These are phyloP conservation scores for Sclerodermus sp. DNA, from an alignment of 2,888 invertebrate genomes.

Conservation along the genomic window DNA sequence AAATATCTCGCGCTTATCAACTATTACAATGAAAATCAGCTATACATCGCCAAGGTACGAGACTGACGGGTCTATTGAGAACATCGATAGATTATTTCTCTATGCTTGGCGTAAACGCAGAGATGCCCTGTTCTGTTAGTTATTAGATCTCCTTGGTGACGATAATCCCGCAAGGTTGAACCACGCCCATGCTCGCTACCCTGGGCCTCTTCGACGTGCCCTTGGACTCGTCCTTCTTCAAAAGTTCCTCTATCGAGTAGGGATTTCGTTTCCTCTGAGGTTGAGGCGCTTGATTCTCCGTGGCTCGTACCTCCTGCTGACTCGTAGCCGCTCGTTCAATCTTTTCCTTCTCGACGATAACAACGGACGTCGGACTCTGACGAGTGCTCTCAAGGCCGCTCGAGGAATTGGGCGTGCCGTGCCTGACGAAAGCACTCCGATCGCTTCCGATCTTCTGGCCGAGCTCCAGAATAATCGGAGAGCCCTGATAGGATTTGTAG, in stretches of 20 bases:
- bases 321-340: constrained; percentile 9
- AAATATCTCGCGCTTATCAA: no score
- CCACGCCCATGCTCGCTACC: constrained; percentile 58
- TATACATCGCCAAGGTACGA: no score
- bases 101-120: no score
- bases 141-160: constrained; percentile 57
- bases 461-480: constrained; percentile 45
- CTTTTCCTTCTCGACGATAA: constrained; percentile 20
- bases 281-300: constrained; percentile 24
- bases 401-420: constrained; percentile 34
- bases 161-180: constrained; percentile 66
- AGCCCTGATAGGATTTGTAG: constrained; percentile 45
- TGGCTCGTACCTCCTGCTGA: constrained; percentile 20
- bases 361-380: constrained; percentile 29
- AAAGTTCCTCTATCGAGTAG: constrained; percentile 83
- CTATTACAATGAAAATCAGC: no score
- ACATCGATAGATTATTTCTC: no score
- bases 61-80: no score
- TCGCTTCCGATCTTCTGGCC: constrained; percentile 48
- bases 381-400: constrained; percentile 27
- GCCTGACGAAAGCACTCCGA: constrained; percentile 49
- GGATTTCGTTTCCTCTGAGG: constrained; percentile 71
- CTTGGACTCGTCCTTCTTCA: constrained; percentile 78
- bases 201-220: constrained; percentile 49
- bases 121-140: no score